phyloP scores from a whole-genome alignment of 2,888 invertebrate species.

The Glomeris marginata region DNA sequence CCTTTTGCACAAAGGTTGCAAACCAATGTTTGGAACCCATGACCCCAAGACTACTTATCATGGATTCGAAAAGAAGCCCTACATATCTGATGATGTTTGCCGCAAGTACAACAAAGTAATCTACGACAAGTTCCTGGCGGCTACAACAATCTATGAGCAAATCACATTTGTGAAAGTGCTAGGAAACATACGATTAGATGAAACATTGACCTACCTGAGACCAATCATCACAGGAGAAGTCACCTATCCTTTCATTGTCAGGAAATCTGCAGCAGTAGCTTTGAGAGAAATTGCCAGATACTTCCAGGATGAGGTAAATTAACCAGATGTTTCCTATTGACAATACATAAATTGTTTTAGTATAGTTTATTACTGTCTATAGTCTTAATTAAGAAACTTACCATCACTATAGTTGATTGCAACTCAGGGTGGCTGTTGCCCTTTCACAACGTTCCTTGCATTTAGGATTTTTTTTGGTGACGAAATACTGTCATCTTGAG shows the following conservation, averaged over 20 bases:
- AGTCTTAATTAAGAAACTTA: too few relatives aligned
- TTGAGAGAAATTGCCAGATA: constrained; percentile 17
- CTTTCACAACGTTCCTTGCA: too few relatives aligned
- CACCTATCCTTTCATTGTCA: constrained; percentile 15
- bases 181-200: constrained; percentile 23
- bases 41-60: background rate
- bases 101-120: constrained; percentile 6
- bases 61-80: background rate
- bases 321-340: too few relatives aligned
- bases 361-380: too few relatives aligned
- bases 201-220: constrained; percentile 19
- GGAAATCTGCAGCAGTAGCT: constrained; percentile 21
- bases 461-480: too few relatives aligned
- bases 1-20: constrained; percentile 12
- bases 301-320: constrained; percentile 16
- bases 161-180: constrained; percentile 23
- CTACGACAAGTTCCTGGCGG: background rate
- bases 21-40: background rate
- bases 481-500: too few relatives aligned
- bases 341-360: too few relatives aligned
- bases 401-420: too few relatives aligned
- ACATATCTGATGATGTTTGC: constrained; percentile 6
- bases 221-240: constrained; percentile 18
- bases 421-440: too few relatives aligned
- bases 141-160: constrained; percentile 8